phyloP scores from a whole-genome alignment of 2,888 invertebrate genomes.

The Pachymerium ferrugineum region DNA sequence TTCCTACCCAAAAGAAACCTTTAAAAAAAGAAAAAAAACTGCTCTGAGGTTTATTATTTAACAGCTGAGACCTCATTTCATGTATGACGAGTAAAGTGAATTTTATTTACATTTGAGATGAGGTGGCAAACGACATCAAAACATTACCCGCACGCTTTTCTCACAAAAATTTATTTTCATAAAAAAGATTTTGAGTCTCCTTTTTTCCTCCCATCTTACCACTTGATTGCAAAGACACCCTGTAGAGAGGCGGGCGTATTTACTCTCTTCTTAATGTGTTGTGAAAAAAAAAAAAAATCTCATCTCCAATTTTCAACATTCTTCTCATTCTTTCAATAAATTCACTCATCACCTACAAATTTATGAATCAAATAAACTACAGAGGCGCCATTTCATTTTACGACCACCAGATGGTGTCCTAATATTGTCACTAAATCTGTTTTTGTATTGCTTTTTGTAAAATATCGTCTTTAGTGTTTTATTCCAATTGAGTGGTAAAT shows the following conservation, averaged over 20 bases:
- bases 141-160: too few species aligned
- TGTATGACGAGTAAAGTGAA: not conserved
- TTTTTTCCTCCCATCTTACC: not conserved
- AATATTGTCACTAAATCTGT: too few species aligned
- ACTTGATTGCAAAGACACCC: not conserved
- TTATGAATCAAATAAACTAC: too few species aligned
- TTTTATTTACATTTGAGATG: conserved; percentile 7
- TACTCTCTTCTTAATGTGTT: not conserved
- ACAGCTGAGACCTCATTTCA: not conserved
- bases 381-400: too few species aligned
- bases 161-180: conserved; percentile 14
- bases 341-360: not conserved
- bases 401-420: too few species aligned
- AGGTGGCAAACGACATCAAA: not conserved
- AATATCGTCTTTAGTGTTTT: too few species aligned
- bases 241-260: not conserved
- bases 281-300: not conserved
- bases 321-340: too few species aligned
- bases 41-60: not conserved
- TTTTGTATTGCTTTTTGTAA: too few species aligned
- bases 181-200: not conserved
- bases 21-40: too few species aligned
- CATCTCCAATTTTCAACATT: not conserved
- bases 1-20: too few species aligned
- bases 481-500: too few species aligned